Conservation (phyloP, 1,140 invertebrate species). For the Lucilia cuprina region DNA sequence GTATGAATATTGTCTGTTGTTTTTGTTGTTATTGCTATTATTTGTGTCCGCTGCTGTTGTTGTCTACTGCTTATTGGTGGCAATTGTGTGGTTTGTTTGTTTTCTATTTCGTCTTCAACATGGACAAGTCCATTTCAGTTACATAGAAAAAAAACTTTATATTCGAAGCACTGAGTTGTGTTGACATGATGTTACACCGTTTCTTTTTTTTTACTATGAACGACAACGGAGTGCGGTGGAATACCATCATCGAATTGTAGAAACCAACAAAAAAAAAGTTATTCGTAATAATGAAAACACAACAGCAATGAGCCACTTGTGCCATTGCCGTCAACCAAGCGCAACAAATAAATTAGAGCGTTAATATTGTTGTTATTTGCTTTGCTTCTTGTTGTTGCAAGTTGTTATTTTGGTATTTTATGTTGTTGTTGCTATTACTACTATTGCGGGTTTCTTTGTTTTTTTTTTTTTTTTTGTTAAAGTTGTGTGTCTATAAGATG, state of each 20-base stretch:
- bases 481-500: not conserved
- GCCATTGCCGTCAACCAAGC: constrained; percentile 37
- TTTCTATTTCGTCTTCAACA: constrained; percentile 10
- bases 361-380: constrained; percentile 27
- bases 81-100: constrained; percentile 22
- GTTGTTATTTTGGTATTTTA: not conserved
- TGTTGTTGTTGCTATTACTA: not conserved
- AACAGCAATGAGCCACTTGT: constrained; percentile 29
- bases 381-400: not conserved
- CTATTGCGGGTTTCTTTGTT: not conserved
- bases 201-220: not conserved
- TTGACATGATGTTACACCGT: constrained; percentile 31
- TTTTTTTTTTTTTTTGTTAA: no score
- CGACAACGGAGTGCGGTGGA: not conserved
- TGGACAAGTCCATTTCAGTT: constrained; percentile 31
- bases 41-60: constrained; percentile 25
- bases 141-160: not conserved
- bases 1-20: constrained; percentile 16
- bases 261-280: not conserved
- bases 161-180: not conserved
- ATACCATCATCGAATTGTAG: not conserved
- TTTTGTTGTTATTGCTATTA: not conserved
- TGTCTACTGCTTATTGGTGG: constrained; percentile 29
- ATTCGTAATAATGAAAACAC: not conserved
- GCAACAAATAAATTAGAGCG: constrained; percentile 41